phyloP scores from a whole-genome alignment of 1,140 invertebrate genomes.

The Aphelinus atriplicis region DNA sequence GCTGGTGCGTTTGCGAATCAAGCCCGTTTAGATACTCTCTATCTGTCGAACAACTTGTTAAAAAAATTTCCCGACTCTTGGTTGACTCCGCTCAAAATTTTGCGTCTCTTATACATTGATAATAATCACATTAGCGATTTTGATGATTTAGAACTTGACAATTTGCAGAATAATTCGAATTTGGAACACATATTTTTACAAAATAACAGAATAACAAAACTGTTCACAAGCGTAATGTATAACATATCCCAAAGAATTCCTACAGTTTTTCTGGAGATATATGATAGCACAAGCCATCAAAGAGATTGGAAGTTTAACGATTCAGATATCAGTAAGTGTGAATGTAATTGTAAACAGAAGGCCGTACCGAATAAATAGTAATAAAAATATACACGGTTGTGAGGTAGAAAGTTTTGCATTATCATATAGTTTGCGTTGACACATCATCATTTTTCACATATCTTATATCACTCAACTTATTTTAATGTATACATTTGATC shows the following conservation, averaged over 20 bases:
- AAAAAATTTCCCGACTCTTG: conserved; percentile 13
- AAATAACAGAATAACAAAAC: conserved; percentile 20
- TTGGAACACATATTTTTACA: conserved; percentile 11
- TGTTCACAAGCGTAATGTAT: not conserved
- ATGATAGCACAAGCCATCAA: too few species aligned
- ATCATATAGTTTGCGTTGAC: too few species aligned
- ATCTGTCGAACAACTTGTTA: conserved; percentile 22
- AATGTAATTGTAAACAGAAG: too few species aligned
- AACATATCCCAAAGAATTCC: not conserved
- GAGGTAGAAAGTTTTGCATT: too few species aligned
- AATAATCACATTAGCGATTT: conserved; percentile 10
- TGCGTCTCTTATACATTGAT: not conserved
- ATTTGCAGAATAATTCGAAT: not conserved
- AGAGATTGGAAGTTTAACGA: too few species aligned
- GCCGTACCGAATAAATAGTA: too few species aligned
- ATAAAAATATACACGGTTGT: too few species aligned
- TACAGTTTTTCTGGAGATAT: too few species aligned
- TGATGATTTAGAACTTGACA: not conserved
- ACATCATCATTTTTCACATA: too few species aligned
- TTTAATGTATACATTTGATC: too few species aligned
- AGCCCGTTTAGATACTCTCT: conserved; percentile 7
- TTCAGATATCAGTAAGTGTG: too few species aligned
- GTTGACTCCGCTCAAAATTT: not conserved
- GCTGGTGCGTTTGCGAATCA: not conserved
- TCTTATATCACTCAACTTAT: too few species aligned